These are phyloP conservation scores for Clarias magur DNA, from an alignment of 2,113 vertebrate species.

Conservation along the genomic window DNA sequence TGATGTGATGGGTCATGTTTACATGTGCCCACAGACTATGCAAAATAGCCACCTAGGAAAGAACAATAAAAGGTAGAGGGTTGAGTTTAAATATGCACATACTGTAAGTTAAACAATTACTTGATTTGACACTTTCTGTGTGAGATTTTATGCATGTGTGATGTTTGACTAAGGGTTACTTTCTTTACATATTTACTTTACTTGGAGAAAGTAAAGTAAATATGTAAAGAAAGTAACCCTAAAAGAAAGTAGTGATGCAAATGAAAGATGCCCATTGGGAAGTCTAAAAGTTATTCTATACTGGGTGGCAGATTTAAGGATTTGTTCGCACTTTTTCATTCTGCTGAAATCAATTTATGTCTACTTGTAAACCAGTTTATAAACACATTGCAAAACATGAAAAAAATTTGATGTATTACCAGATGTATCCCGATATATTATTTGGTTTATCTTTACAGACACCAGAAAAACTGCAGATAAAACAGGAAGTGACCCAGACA, in stretches of 20 bases:
- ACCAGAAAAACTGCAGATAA: conserved; percentile 42
- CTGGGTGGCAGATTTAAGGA: not conserved
- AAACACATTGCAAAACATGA: not conserved
- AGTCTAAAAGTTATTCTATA: not conserved
- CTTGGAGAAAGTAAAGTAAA: not conserved
- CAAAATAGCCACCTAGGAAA: not conserved
- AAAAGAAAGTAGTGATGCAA: not conserved
- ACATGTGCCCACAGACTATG: not conserved
- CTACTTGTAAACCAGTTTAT: not conserved
- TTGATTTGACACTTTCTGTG: too few species aligned
- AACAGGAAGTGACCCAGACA: conserved; percentile 78
- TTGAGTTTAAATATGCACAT: not conserved
- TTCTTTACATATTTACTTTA: too few species aligned
- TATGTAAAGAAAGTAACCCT: not conserved
- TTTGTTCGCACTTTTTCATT: not conserved
- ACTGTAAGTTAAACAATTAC: too few species aligned
- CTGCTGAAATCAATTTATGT: not conserved
- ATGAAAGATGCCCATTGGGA: not conserved
- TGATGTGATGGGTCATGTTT: too few species aligned
- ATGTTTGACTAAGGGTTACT: not conserved
- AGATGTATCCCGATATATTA: not conserved
- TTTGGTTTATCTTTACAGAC: conserved; percentile 24
- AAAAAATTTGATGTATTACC: not conserved
- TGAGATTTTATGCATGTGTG: too few species aligned
- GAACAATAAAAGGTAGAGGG: not conserved